These are phyloP conservation scores for Patella pellucida DNA, from an alignment of 2,888 invertebrate species.

Conservation along the genomic window DNA sequence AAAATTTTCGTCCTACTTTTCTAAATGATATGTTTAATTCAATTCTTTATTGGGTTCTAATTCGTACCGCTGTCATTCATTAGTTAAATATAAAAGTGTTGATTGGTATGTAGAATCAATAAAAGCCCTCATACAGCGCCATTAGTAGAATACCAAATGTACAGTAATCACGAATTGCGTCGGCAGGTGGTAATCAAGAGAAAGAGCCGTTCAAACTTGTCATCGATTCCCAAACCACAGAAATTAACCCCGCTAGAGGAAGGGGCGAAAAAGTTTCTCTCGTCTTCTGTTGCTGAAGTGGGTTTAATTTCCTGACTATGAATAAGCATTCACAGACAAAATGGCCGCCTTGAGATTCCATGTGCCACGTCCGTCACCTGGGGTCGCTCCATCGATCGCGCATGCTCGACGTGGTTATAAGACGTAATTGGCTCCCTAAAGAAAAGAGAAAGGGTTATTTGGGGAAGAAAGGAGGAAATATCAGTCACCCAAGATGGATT, in stretches of 20 bases:
- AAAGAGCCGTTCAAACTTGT: background rate
- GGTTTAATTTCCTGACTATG: slow-evolving; percentile 6
- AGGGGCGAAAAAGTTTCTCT: slow-evolving; percentile 3
- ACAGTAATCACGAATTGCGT: background rate
- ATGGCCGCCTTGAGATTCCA: slow-evolving; percentile 10
- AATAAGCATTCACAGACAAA: slow-evolving; percentile 11
- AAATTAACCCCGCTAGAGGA: slow-evolving; percentile 10
- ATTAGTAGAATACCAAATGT: no score
- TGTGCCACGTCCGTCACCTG: slow-evolving; percentile 10
- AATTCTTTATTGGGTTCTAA: no score
- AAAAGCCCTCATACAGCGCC: no score
- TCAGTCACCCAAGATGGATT: slow-evolving; percentile 7
- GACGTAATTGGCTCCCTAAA: slow-evolving; percentile 6
- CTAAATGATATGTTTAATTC: no score
- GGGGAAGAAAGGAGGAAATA: background rate
- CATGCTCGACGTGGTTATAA: background rate
- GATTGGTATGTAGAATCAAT: no score
- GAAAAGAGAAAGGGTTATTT: background rate
- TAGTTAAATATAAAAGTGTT: no score
- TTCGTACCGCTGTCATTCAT: no score
- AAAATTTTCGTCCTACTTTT: no score
- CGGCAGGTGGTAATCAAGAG: slow-evolving; percentile 6
- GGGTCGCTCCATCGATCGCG: background rate
- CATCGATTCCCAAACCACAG: slow-evolving; percentile 7
- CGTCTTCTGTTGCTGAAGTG: background rate